Evolutionary conservation across 2,797 vertebrate species (phyloP).

Genomic region (Hoplostethus atlanticus): DNA sequence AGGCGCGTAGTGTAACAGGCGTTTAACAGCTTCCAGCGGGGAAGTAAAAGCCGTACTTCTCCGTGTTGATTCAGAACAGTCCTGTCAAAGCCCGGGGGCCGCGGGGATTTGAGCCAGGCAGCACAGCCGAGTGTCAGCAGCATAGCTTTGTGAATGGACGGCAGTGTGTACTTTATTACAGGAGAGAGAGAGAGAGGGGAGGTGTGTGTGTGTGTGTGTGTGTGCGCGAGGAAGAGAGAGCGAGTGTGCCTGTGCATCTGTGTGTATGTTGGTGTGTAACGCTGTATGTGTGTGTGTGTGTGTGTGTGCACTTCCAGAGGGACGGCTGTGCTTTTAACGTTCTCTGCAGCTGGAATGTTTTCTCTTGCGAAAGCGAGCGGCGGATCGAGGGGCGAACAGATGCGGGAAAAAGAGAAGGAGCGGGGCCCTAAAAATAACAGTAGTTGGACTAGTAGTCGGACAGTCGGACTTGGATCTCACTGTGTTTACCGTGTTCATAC

Average conservation of each 20-base stretch:
- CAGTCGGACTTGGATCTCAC: not conserved
- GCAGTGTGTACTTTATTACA: conserved; percentile 80
- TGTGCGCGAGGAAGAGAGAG: conserved; percentile 4
- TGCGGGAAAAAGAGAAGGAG: conserved; percentile 25
- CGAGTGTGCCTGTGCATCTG: conserved; percentile 19
- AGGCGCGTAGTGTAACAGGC: conserved; percentile 33
- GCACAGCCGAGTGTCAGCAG: conserved; percentile 61
- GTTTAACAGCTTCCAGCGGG: conserved; percentile 64
- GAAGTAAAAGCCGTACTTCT: conserved; percentile 58
- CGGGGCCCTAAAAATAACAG: conserved; percentile 37
- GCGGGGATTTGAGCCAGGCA: conserved; percentile 62
- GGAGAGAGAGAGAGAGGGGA: conserved; percentile 43
- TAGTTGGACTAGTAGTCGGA: not conserved
- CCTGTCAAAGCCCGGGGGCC: conserved; percentile 59
- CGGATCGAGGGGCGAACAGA: conserved; percentile 25
- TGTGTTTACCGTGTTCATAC: conserved; percentile 3
- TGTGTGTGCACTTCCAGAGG: not conserved
- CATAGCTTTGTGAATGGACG: conserved; percentile 75
- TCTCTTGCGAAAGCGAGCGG: conserved; percentile 19
- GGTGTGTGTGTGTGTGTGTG: conserved; percentile 34
- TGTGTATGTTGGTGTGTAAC: conserved; percentile 22
- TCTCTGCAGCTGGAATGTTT: conserved; percentile 55
- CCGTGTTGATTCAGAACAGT: conserved; percentile 75
- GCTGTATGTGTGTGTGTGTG: not conserved
- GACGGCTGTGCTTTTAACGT: conserved; percentile 11